Base-by-base conservation (phyloP, 2,888 invertebrate genomes). In the Andrena bucephala region DNA sequence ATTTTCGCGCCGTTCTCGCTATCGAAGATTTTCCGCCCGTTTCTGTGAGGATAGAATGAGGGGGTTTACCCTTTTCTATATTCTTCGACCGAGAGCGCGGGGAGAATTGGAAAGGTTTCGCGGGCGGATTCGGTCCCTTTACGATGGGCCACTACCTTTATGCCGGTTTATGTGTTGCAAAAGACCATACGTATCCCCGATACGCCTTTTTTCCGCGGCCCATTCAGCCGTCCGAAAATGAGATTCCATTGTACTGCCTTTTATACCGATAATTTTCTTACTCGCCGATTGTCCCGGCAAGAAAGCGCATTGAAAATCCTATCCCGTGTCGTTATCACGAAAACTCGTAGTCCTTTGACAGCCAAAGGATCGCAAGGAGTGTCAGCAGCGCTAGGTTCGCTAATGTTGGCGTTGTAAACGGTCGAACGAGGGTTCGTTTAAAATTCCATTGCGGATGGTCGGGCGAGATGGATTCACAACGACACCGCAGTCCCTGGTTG, bases 101-200 rank as follows among this genome's bases (percentile, higher is more conserved):
- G 31, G 60, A 67, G 77, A 85, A 87, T 87, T 88, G 87, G 83
- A 88, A 83, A 81, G 85, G 86, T 85, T 85, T 84, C 71, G 78
- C 66, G 33, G 65, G 48, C 33, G 72, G 48, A 70, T 57, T 71
- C 73, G 62, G 8, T 36, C 57, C 77, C 31, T 85, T 83, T 77
- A 77, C 68, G 65, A 66, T 48, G 29, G 16, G 13, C 66, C 36
- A 33, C 50, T 57, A 57, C 60, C 42, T 77, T 67, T 73, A 69
- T 74, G 42, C 33, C 42, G 67, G 65, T 77, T 77, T 81, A 63
- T 59, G 72, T 57, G 74, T 52, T 20, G 60, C 72, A 62, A 67
- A 68, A 70, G 74, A 74, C 69, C 73, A 73, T 78, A 83, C 66
- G 82, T 74, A 78, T 67, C 69, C 72, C 69, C 73, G 66, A 82